Evolutionary conservation across 2,113 vertebrate genomes (phyloP).

Genomic region (Sinocyclocheilus grahami): DNA sequence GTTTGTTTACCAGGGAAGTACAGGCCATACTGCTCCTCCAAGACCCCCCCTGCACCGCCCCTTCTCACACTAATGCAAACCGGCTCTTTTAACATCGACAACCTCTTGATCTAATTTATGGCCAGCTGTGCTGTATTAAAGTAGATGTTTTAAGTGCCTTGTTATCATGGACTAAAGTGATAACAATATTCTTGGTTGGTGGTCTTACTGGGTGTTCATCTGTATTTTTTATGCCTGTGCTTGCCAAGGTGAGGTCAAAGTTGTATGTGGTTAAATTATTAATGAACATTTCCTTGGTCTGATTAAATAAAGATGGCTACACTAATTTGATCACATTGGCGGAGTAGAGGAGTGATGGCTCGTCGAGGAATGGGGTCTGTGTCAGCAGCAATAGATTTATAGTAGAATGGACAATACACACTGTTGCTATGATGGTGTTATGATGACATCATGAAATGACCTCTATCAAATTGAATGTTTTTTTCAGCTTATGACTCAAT

Average conservation of each 20-base stretch:
- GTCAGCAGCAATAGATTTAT: constrained; percentile 19
- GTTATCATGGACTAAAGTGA: constrained; percentile 53
- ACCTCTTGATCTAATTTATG: constrained; percentile 53
- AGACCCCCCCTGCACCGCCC: neutral
- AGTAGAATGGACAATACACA: neutral
- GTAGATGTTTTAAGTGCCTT: constrained; percentile 51
- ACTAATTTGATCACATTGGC: constrained; percentile 50
- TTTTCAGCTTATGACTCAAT: neutral
- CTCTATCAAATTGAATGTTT: constrained; percentile 21
- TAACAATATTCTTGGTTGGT: constrained; percentile 55
- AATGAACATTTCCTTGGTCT: constrained; percentile 49
- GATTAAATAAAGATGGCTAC: constrained; percentile 46
- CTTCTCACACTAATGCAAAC: constrained; percentile 52
- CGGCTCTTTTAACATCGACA: constrained; percentile 48
- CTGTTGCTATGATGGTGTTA: constrained; percentile 1
- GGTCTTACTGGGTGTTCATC: constrained; percentile 31
- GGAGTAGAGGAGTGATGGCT: constrained; percentile 24
- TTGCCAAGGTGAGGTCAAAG: constrained; percentile 32
- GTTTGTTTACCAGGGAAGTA: constrained; percentile 42
- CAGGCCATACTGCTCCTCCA: constrained; percentile 28
- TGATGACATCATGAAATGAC: constrained; percentile 1
- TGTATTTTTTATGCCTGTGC: constrained; percentile 3
- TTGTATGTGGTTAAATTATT: constrained; percentile 48
- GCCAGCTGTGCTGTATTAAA: constrained; percentile 47
- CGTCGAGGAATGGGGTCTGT: constrained; percentile 13